phyloP scores from a whole-genome alignment of 2,888 invertebrate species.

The Drosophila basisetae region DNA sequence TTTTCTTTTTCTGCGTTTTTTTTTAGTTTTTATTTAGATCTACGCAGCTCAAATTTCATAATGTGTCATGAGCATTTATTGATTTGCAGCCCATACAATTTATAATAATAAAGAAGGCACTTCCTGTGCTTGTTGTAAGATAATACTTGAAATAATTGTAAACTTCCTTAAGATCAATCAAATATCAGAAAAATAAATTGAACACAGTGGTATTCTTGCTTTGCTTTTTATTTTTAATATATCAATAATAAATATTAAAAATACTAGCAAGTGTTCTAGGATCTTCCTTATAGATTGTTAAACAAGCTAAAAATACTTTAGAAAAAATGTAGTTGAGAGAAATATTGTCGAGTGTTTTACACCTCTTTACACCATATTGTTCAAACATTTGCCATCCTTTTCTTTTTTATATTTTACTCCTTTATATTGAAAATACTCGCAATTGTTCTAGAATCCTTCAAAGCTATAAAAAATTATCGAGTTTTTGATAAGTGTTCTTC shows the following conservation, averaged over 20 bases:
- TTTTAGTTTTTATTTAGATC: constrained; percentile 11
- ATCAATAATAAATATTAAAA: too few relatives aligned
- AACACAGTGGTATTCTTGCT: neutral
- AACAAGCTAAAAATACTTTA: neutral
- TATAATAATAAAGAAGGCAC: constrained; percentile 13
- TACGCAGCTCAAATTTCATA: constrained; percentile 55
- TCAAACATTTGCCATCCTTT: neutral
- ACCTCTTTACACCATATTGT: too few relatives aligned
- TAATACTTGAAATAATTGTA: constrained; percentile 15
- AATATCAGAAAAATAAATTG: neutral
- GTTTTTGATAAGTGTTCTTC: neutral
- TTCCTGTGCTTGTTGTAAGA: constrained; percentile 38
- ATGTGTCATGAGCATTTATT: constrained; percentile 58
- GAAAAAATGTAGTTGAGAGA: too few relatives aligned
- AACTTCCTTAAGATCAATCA: neutral
- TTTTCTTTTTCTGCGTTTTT: neutral
- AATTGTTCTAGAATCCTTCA: too few relatives aligned
- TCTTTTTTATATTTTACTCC: neutral
- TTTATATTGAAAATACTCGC: too few relatives aligned
- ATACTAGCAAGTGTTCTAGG: neutral
- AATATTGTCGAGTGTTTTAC: too few relatives aligned
- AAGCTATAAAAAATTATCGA: neutral
- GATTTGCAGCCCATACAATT: constrained; percentile 34
- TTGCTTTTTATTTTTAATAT: neutral
- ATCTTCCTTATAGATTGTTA: neutral